phyloP scores from a whole-genome alignment of 2,797 vertebrate genomes.

The Sphenopsis melanotis region DNA sequence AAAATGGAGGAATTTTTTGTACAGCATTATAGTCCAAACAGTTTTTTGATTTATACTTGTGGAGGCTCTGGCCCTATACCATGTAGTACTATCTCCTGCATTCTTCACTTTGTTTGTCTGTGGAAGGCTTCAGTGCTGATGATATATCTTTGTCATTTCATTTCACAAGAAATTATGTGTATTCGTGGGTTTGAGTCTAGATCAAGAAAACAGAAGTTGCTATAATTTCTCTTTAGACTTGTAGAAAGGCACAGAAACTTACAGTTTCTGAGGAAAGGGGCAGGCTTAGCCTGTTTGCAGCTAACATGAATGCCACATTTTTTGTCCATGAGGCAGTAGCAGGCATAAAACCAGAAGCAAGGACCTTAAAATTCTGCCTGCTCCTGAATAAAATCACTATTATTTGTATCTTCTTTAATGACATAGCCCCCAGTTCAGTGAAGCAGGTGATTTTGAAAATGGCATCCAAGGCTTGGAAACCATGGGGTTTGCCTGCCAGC shows the following conservation, averaged over 20 bases:
- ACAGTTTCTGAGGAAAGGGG: not conserved
- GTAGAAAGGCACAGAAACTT: not conserved
- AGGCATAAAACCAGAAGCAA: not conserved
- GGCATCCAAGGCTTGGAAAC: not conserved
- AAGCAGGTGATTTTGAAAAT: not conserved
- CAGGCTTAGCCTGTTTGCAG: not conserved
- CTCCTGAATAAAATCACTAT: not conserved
- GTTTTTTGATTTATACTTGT: not conserved
- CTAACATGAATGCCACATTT: not conserved
- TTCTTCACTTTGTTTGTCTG: not conserved
- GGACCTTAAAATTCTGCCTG: not conserved
- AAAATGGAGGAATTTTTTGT: not conserved
- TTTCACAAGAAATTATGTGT: not conserved
- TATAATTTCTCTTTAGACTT: not conserved
- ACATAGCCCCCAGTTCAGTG: not conserved
- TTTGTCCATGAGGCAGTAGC: not conserved
- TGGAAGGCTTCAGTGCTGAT: not conserved
- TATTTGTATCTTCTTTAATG: not conserved
- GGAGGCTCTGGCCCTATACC: not conserved
- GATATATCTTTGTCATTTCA: not conserved
- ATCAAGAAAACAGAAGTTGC: not conserved
- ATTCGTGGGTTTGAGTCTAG: not conserved
- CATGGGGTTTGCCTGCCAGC: not conserved
- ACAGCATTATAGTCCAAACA: not conserved
- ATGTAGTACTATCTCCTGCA: not conserved